phyloP scores from a whole-genome alignment of 2,888 invertebrate species.

The Drosophila nr. perissopoda region DNA sequence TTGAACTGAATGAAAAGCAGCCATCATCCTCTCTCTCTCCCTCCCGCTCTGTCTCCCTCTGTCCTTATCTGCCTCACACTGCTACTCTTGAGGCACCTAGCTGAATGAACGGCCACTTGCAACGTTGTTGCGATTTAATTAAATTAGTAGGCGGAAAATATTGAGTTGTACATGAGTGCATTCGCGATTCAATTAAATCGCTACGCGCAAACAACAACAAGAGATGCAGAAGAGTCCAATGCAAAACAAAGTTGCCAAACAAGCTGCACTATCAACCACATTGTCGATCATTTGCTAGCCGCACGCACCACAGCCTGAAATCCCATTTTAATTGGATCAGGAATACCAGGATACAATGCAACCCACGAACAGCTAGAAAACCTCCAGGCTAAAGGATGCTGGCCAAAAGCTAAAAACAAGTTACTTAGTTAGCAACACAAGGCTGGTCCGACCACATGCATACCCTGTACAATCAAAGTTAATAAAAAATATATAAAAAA shows the following conservation, averaged over 20 bases:
- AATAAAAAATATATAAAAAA: neutral
- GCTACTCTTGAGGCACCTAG: neutral
- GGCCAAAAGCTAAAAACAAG: neutral
- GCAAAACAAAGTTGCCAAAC: constrained; percentile 1
- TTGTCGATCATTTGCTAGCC: constrained; percentile 44
- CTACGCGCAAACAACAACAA: constrained; percentile 4
- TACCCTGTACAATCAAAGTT: neutral
- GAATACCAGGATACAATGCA: neutral
- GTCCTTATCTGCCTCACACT: neutral
- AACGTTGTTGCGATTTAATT: constrained; percentile 63
- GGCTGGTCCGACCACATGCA: neutral
- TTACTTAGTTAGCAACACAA: neutral
- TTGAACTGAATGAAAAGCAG: neutral
- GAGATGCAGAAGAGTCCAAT: neutral
- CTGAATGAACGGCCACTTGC: constrained; percentile 12
- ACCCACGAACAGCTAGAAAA: neutral
- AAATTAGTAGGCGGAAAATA: constrained; percentile 66
- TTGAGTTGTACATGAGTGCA: constrained; percentile 75
- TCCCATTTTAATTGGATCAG: constrained; percentile 4
- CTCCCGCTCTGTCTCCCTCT: neutral
- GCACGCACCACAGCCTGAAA: constrained; percentile 40
- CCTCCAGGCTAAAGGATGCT: neutral
- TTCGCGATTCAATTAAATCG: constrained; percentile 66
- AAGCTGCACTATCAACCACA: constrained; percentile 11
- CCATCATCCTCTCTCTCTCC: neutral